phyloP scores from a whole-genome alignment of 2,113 vertebrate genomes.

The Serilophus lunatus region DNA sequence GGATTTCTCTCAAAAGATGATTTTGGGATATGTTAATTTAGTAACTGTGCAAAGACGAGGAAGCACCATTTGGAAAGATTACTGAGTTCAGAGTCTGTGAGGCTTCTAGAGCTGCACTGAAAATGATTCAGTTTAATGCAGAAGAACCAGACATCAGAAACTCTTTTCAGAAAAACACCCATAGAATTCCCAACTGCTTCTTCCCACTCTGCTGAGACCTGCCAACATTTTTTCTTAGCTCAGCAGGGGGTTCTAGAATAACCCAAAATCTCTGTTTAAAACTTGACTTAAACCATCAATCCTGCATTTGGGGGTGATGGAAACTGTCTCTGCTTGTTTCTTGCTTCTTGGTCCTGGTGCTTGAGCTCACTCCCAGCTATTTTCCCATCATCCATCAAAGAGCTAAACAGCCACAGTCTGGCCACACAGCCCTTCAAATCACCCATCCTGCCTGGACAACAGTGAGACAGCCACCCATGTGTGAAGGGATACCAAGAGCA shows the following conservation, averaged over 20 bases:
- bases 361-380: too few species aligned
- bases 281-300: too few species aligned
- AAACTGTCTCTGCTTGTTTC: too few species aligned
- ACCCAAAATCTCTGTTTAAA: too few species aligned
- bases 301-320: too few species aligned
- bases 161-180: neutral
- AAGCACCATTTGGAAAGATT: neutral
- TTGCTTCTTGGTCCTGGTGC: too few species aligned
- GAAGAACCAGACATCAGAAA: neutral
- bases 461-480: neutral
- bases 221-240: neutral
- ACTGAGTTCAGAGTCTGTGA: neutral
- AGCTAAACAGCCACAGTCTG: too few species aligned
- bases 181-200: neutral
- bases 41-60: neutral
- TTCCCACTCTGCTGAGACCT: neutral
- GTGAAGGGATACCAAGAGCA: neutral
- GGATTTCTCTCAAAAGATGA: neutral
- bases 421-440: too few species aligned
- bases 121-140: neutral
- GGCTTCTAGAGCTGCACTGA: neutral
- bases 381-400: too few species aligned
- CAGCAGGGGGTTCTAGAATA: neutral
- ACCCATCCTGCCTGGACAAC: neutral
- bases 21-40: neutral